Evolutionary conservation across 2,888 invertebrate genomes (phyloP).

Genomic region (Lochmaea capreae): DNA sequence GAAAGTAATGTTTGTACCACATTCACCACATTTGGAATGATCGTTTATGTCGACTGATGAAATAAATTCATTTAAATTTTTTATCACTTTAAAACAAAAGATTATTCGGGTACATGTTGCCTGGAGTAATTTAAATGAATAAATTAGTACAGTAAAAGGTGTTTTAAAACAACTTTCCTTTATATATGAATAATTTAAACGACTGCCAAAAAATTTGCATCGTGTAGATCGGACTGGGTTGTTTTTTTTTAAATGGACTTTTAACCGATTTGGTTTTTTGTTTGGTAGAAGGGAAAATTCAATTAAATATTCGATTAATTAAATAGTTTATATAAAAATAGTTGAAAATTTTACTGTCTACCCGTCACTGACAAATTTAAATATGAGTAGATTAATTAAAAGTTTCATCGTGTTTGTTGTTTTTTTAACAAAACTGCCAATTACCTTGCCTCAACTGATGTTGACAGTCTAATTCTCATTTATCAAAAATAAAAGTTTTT

Average conservation of each 20-base stretch:
- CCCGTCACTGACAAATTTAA: no score
- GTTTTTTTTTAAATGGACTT: background rate
- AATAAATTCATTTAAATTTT: background rate
- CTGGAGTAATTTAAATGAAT: background rate
- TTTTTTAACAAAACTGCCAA: background rate
- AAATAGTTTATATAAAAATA: no score
- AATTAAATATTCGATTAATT: background rate
- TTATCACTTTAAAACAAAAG: background rate
- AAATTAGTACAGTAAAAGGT: background rate
- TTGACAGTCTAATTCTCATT: background rate
- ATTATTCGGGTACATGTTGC: background rate
- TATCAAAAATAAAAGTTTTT: background rate
- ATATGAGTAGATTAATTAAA: no score
- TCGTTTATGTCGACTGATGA: conserved; percentile 1
- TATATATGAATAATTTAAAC: conserved; percentile 5
- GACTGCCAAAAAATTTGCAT: background rate
- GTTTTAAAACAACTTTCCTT: background rate
- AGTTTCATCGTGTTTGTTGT: background rate
- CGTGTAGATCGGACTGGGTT: background rate
- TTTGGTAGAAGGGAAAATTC: background rate
- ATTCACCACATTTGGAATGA: background rate
- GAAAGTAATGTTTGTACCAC: conserved; percentile 26
- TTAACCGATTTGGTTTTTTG: background rate
- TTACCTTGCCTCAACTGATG: background rate
- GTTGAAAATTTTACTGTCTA: no score